Evolutionary conservation across 2,797 vertebrate genomes (phyloP).

Genomic region (Myotis daubentonii): DNA sequence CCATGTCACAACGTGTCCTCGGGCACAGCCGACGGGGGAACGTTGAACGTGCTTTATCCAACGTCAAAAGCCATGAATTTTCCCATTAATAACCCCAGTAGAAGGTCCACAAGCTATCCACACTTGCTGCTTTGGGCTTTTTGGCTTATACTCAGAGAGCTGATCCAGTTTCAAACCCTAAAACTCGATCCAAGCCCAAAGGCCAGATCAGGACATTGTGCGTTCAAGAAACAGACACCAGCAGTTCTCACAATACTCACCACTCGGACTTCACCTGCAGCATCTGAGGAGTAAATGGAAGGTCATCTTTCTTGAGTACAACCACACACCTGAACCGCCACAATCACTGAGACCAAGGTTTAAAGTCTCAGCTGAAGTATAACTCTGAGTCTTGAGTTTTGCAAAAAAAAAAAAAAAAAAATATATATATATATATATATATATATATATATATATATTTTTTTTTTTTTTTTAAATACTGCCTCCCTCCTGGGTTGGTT

Average conservation of each 20-base stretch:
- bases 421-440: too few relatives aligned
- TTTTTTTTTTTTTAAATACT: too few relatives aligned
- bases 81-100: background rate
- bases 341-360: background rate
- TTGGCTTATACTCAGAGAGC: background rate
- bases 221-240: background rate
- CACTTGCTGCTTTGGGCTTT: background rate
- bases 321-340: background rate
- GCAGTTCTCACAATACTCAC: background rate
- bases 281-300: background rate
- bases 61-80: rapidly evolving
- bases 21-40: rapidly evolving
- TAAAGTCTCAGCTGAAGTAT: slow-evolving; percentile 55
- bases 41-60: rapidly evolving
- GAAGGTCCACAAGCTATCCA: rapidly evolving
- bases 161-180: slow-evolving; percentile 30
- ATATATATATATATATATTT: background rate
- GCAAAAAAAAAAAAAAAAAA: background rate
- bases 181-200: slow-evolving; percentile 24
- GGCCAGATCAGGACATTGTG: background rate
- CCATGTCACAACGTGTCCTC: rapidly evolving
- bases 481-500: background rate
- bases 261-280: background rate
- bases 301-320: slow-evolving; percentile 42
- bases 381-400: background rate